Evolutionary conservation across 2,113 vertebrate species (phyloP).

Genomic region (Carollia perspicillata): DNA sequence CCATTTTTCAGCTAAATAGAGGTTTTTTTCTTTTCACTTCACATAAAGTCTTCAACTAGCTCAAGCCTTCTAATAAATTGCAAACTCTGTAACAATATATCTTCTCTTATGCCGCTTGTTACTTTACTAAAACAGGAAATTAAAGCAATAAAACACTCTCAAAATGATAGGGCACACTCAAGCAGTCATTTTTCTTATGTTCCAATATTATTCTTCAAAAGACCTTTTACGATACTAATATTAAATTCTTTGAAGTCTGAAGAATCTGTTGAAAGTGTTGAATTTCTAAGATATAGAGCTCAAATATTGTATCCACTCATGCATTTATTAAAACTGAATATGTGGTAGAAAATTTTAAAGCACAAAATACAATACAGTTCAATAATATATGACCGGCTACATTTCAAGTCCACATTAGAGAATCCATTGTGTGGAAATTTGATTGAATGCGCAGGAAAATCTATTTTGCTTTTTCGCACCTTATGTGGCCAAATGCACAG

Average conservation of each 20-base stretch:
- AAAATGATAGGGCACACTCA: conserved; percentile 81
- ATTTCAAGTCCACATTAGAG: conserved; percentile 80
- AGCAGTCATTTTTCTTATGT: conserved; percentile 85
- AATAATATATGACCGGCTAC: conserved; percentile 84
- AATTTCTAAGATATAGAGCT: conserved; percentile 82
- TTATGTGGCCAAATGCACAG: conserved; percentile 81
- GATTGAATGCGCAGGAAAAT: conserved; percentile 84
- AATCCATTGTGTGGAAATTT: conserved; percentile 80
- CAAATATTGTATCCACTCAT: conserved; percentile 80
- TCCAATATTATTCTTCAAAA: conserved; percentile 86
- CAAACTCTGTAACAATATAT: conserved; percentile 83
- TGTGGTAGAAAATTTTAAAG: conserved; percentile 75
- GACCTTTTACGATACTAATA: conserved; percentile 85
- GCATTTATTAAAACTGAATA: conserved; percentile 84
- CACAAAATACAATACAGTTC: conserved; percentile 76
- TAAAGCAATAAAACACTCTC: conserved; percentile 88
- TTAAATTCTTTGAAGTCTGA: conserved; percentile 85
- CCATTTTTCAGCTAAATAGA: conserved; percentile 82
- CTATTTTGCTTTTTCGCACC: conserved; percentile 85
- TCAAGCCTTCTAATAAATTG: conserved; percentile 82
- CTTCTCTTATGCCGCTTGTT: conserved; percentile 84
- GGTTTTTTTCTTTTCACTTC: conserved; percentile 81
- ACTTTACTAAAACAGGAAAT: conserved; percentile 89
- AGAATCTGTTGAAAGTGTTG: conserved; percentile 83
- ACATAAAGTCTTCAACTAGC: conserved; percentile 80